Conservation (phyloP, 2,888 invertebrate species). For the Anticlea derivata region DNA sequence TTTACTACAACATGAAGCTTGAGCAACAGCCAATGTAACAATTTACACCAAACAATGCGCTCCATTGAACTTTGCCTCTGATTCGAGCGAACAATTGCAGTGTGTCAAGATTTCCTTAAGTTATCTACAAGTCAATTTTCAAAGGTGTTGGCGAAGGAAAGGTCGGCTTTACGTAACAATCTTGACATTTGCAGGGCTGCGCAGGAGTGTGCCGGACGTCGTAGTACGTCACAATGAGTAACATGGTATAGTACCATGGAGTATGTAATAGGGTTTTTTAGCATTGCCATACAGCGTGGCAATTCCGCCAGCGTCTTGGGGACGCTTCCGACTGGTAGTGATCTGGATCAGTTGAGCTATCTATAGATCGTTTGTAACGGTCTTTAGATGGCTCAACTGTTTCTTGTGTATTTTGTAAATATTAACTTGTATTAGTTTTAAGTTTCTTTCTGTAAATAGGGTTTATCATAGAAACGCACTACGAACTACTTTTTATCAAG, state of each 20-base stretch:
- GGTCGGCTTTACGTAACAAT: constrained; percentile 68
- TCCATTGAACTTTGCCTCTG: constrained; percentile 31
- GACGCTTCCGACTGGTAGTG: no score
- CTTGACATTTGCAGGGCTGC: constrained; percentile 70
- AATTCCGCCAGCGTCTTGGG: no score
- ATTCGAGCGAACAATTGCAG: constrained; percentile 46
- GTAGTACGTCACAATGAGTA: constrained; percentile 44
- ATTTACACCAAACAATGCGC: constrained; percentile 30
- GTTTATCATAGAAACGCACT: not conserved
- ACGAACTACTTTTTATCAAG: no score
- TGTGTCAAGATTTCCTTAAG: constrained; percentile 61
- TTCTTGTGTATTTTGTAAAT: no score
- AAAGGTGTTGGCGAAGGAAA: constrained; percentile 60
- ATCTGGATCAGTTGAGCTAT: no score
- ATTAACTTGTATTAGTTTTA: no score
- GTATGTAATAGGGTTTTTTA: no score
- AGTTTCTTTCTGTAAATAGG: no score
- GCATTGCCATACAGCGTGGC: no score
- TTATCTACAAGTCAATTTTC: constrained; percentile 60
- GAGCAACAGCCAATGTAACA: constrained; percentile 29
- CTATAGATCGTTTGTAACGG: no score
- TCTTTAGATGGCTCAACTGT: no score
- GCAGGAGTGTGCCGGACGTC: constrained; percentile 44
- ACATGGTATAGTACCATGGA: not conserved
- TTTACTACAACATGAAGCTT: constrained; percentile 16